A percentile compares a stretch with the other conserved stretches of the same genome.
phyloP scores from a whole-genome alignment of 2,888 invertebrate species.

The Callosobruchus maculatus region DNA sequence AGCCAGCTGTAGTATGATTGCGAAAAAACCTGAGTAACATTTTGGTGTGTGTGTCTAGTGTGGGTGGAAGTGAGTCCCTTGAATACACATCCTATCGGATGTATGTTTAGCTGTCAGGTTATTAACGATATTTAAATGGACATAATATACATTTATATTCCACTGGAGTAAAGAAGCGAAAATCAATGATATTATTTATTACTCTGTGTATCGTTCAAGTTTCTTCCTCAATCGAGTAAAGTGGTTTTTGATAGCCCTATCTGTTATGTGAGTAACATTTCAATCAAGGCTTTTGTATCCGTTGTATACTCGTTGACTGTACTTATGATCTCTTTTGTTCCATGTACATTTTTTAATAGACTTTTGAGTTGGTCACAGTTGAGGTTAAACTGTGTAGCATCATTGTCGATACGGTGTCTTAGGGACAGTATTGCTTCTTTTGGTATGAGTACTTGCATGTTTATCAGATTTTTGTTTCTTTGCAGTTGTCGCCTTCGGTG shows the following conservation, averaged over 20 bases:
- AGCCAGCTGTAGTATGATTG: constrained; percentile 8
- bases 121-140: background rate
- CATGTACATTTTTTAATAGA: constrained; percentile 2
- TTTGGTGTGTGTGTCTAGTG: constrained; percentile 1
- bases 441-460: background rate
- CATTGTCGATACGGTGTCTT: constrained; percentile 4
- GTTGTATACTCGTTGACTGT: background rate
- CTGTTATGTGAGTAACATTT: constrained; percentile 3
- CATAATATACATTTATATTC: constrained; percentile 1
- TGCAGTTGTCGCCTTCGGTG: background rate
- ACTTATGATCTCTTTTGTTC: background rate
- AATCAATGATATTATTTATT: background rate
- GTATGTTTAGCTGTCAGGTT: background rate
- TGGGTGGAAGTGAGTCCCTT: constrained; percentile 16
- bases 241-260: constrained; percentile 1
- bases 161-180: background rate
- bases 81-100: constrained; percentile 1
- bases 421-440: background rate
- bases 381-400: background rate
- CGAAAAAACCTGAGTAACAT: constrained; percentile 8
- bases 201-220: background rate
- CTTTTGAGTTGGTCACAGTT: constrained; percentile 2
- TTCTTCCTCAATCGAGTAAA: constrained; percentile 1
- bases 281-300: background rate
- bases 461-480: background rate